A percentile compares a stretch with the other conserved stretches of the same genome.
Evolutionary conservation across 2,888 invertebrate genomes (phyloP).

Genomic region (Adelphocoris suturalis): DNA sequence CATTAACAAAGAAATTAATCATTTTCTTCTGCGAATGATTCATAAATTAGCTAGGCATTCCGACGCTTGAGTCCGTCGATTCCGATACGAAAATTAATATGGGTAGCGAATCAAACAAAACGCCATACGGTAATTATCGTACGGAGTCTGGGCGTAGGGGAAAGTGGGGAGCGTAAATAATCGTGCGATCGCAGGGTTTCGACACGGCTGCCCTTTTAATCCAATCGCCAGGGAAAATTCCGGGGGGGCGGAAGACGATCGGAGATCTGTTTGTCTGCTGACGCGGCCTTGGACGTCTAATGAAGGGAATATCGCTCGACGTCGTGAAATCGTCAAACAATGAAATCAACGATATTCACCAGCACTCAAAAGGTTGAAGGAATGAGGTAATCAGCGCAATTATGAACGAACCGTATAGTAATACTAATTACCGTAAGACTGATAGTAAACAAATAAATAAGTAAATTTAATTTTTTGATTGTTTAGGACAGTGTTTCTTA

Average conservation of each 20-base stretch:
- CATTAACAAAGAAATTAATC: no score
- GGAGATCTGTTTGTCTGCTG: not conserved
- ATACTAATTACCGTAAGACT: no score
- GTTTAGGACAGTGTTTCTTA: no score
- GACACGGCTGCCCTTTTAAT: slow-evolving; percentile 14
- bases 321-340: not conserved
- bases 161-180: not conserved
- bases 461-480: no score
- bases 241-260: not conserved
- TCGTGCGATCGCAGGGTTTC: not conserved
- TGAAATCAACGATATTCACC: not conserved
- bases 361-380: no score
- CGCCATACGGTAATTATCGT: slow-evolving; percentile 13
- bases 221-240: not conserved
- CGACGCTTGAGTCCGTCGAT: not conserved
- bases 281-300: not conserved
- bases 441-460: no score
- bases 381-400: no score
- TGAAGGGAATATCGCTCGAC: not conserved
- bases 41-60: no score
- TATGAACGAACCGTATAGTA: no score
- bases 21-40: no score
- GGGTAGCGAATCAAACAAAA: slow-evolving; percentile 19
- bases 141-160: not conserved
- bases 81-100: not conserved